A percentile compares a stretch with the other conserved stretches of the same genome.
These are phyloP conservation scores for Phrynocephalus vlangalii DNA, from an alignment of 2,797 vertebrate genomes.

Conservation along the genomic window DNA sequence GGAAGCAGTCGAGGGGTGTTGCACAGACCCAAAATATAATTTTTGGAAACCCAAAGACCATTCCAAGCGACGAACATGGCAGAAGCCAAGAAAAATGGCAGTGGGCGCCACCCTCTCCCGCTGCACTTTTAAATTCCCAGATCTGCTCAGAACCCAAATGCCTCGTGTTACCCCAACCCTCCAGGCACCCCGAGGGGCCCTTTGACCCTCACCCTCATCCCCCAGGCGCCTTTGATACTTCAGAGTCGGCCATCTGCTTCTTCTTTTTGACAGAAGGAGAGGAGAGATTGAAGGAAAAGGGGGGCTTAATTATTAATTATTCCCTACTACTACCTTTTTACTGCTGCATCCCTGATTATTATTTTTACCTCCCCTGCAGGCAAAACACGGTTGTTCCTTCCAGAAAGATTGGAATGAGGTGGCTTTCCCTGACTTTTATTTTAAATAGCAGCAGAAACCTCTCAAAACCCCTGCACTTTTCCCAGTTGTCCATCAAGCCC, in stretches of 20 bases:
- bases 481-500: too few species aligned
- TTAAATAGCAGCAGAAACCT: too few species aligned
- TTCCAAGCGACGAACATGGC: background rate
- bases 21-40: too few species aligned
- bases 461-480: too few species aligned
- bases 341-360: background rate
- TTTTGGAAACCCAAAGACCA: background rate
- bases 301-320: background rate
- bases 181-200: conserved; percentile 27
- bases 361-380: too few species aligned
- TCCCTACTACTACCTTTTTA: conserved; percentile 40
- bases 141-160: conserved; percentile 36
- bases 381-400: background rate
- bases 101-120: conserved; percentile 18
- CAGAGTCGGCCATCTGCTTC: conserved; percentile 46
- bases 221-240: too few species aligned
- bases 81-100: conserved; percentile 51
- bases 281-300: background rate
- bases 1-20: too few species aligned
- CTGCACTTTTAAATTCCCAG: conserved; percentile 59
- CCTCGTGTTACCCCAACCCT: background rate
- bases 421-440: too few species aligned
- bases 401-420: background rate
- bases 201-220: conserved; percentile 16
- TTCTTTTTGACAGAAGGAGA: background rate